Base-by-base conservation (phyloP, 2,888 invertebrate species). In the Euproctis similis region DNA sequence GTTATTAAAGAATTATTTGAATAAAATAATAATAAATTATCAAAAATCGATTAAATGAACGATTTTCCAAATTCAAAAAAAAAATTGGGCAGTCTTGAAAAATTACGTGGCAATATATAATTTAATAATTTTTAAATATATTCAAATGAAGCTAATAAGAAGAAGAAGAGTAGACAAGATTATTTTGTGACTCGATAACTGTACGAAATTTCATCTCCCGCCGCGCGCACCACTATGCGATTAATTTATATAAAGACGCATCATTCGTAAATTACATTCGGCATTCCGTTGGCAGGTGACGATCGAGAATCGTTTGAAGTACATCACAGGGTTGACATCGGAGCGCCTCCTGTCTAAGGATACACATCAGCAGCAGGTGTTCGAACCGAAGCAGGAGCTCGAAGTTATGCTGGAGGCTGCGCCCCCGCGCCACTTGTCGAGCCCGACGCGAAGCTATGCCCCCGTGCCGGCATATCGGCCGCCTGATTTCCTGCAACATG, bases 281-380 rank as follows among this genome's bases (percentile, higher is more conserved):
- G n/a, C n/a, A n/a, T 14, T 14, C 14, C 4, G 4, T 14, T 6
- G 4, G 6, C 14, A 81, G 81, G 49, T 60, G 0, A 70, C 59
- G 36, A 73, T 80, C 27, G 74, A 78, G 42, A 67, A 68, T 25
- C 63, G 63, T 0, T 49, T 82, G 0, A 78, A 80, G 33, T 56
- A 67, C 42, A 63, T 70, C 2, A 34, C 77, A 1, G 78, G 77
- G 0, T 35, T 76, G 0, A 63, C 64, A 60, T 0, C 42, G 59
- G 0, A 60, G 50, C 32, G 59, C 60, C 0, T 59, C 47, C 24
- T 41, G 27, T 3, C 21, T 35, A 1, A 38, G 4, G 13, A 22
- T 0, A 35, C 47, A 18, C 27, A 29, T 0, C 43, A 39, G 16
- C 21, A 44, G 3, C 37, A 43, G 6, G 30, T 37, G 2, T 42